A percentile compares a stretch with the other conserved stretches of the same genome.
Evolutionary conservation across 2,797 vertebrate genomes (phyloP).

Genomic region (Notoglanidium macrostoma): DNA sequence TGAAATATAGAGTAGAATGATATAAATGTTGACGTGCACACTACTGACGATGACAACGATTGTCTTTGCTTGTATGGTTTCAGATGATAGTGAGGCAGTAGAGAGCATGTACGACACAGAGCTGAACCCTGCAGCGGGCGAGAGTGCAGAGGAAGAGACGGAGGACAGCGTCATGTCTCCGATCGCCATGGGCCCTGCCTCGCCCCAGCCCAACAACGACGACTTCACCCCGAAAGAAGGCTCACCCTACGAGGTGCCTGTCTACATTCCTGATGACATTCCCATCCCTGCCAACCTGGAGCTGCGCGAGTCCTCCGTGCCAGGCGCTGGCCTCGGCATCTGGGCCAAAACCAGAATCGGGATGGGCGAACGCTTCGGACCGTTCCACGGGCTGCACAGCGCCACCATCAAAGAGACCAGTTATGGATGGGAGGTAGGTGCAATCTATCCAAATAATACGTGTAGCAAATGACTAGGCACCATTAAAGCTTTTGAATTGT

Average conservation of each 20-base stretch:
- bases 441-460: neutral
- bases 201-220: constrained; percentile 89
- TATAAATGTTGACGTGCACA: neutral
- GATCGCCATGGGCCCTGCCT: constrained; percentile 83
- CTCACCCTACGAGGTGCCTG: constrained; percentile 94
- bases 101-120: constrained; percentile 93
- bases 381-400: constrained; percentile 80
- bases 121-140: constrained; percentile 83
- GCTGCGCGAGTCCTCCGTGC: constrained; percentile 95
- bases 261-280: constrained; percentile 99
- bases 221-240: constrained; percentile 98
- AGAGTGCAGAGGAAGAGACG: constrained; percentile 83
- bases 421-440: constrained; percentile 97
- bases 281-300: constrained; percentile 94
- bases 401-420: constrained; percentile 83
- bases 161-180: constrained; percentile 90
- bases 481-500: constrained; percentile 16
- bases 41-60: neutral
- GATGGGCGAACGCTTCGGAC: constrained; percentile 88
- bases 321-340: constrained; percentile 91
- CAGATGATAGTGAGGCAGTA: constrained; percentile 94
- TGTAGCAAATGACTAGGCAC: neutral
- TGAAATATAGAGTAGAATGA: neutral
- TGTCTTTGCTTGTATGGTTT: constrained; percentile 18
- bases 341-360: constrained; percentile 92